Percentiles rank a stretch among this genome's conserved stretches.
These are phyloP conservation scores for Philereme vetulata DNA, from an alignment of 2,888 invertebrate genomes.

Conservation along the genomic window DNA sequence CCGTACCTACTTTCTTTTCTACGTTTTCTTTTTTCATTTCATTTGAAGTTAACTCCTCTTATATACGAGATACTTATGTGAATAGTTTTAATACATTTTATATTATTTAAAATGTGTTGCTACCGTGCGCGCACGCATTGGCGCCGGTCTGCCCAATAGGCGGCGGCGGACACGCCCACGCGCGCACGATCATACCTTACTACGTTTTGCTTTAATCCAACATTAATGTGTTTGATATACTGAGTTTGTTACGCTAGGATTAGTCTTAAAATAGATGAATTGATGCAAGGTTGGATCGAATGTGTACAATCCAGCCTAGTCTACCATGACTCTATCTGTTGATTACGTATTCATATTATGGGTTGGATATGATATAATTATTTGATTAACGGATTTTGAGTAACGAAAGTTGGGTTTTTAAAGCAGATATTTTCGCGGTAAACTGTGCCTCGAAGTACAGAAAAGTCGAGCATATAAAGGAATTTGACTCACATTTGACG, in stretches of 20 bases:
- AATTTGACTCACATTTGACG: no score
- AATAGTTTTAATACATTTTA: conserved; percentile 17
- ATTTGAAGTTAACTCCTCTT: not conserved
- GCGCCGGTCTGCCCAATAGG: conserved; percentile 73
- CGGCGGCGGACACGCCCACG: conserved; percentile 70
- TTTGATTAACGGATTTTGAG: no score
- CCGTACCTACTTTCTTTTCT: conserved; percentile 12
- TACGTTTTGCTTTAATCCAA: conserved; percentile 28
- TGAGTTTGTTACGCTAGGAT: conserved; percentile 8
- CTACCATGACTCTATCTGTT: no score
- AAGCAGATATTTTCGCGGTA: no score
- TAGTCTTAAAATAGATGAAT: conserved; percentile 15
- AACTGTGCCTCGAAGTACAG: no score
- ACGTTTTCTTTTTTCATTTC: conserved; percentile 8
- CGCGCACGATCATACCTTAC: conserved; percentile 29
- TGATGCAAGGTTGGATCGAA: conserved; percentile 1
- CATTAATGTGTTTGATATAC: conserved; percentile 18
- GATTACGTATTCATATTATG: no score
- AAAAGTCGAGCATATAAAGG: no score
- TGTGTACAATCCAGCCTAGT: not conserved
- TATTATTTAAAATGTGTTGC: conserved; percentile 51
- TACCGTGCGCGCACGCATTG: conserved; percentile 81
- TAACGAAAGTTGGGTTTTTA: no score
- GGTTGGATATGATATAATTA: no score
- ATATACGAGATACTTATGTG: not conserved